Base-by-base conservation (phyloP, 1,140 invertebrate species). In the Chironomus tepperi region DNA sequence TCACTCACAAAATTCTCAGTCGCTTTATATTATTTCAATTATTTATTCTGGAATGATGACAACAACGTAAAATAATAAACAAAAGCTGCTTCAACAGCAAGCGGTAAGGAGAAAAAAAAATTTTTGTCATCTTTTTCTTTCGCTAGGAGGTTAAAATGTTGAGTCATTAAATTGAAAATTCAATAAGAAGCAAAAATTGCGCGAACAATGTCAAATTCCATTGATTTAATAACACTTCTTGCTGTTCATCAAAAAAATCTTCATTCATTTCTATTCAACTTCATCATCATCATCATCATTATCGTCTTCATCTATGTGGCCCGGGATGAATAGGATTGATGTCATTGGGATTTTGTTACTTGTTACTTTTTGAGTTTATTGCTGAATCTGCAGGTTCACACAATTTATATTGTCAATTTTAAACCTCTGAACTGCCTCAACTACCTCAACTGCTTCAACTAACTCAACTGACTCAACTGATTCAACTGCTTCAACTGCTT, bases 181-280 rank as follows among this genome's bases (percentile, higher is more conserved):
- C 47, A 57, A 57, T 57, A 57, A 15, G 12, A 57, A n/a, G 47
- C 12, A 57, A 57, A n/a, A 34, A 34, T 34, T 34, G 5, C 7
- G 12, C 47, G n/a, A 9, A 57, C 47, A 57, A 57, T 57, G 12
- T n/a, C 8, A 57, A 57, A 57, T n/a, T 57, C 47, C n/a, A 57
- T 57, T 57, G 47, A 57, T n/a, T 57, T 57, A 57, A 57, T 57
- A 57, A n/a, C 47, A 57, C 47, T 57, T 57, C 47, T 57, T 57
- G 47, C 12, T 57, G 12, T 57, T 57, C 47, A 57, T 57, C 43
- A 47, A 47, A 57, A 47, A 15, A 57, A 57, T 12, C 10, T n/a
- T 57, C 8, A 57, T 57, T 57, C 12, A 15, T 15, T 57, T 12
- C 47, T 57, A 57, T 57, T 9, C n/a, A 15, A 12, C 3, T 57